phyloP scores from a whole-genome alignment of 2,888 invertebrate species.

The Athalia circularis region DNA sequence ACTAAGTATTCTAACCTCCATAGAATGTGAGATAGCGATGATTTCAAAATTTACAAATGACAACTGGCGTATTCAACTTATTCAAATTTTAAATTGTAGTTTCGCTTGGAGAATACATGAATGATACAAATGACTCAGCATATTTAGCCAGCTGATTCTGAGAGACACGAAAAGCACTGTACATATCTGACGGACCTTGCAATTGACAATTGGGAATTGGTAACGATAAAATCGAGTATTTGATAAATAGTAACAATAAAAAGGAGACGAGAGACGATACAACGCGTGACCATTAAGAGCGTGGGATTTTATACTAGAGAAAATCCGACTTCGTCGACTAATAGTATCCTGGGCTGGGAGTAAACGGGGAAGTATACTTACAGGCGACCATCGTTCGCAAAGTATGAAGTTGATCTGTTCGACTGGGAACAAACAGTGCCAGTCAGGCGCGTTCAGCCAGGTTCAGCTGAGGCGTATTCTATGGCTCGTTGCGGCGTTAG shows the following conservation, averaged over 20 bases:
- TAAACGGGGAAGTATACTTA: slow-evolving; percentile 39
- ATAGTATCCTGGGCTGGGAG: not conserved
- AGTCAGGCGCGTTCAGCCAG: not conserved
- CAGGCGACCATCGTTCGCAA: slow-evolving; percentile 45
- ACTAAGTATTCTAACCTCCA: slow-evolving; percentile 20
- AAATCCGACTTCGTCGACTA: not conserved
- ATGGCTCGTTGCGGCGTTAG: not conserved
- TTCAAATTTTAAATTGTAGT: not conserved
- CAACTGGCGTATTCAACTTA: too few species aligned
- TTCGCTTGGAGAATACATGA: not conserved
- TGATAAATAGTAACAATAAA: too few species aligned
- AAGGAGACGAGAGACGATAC: too few species aligned
- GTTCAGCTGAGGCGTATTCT: not conserved
- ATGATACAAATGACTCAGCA: slow-evolving; percentile 26
- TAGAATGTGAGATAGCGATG: not conserved
- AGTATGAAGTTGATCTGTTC: slow-evolving; percentile 32
- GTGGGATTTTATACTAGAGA: too few species aligned
- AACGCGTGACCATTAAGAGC: not conserved
- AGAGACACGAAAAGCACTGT: slow-evolving; percentile 1
- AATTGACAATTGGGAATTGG: not conserved
- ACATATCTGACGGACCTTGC: not conserved
- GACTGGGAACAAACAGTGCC: slow-evolving; percentile 15
- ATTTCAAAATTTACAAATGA: not conserved
- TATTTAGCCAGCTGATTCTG: not conserved
- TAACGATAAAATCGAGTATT: slow-evolving; percentile 11